Conservation (phyloP, 2,888 invertebrate species). For the Ferdinandea cuprea region DNA sequence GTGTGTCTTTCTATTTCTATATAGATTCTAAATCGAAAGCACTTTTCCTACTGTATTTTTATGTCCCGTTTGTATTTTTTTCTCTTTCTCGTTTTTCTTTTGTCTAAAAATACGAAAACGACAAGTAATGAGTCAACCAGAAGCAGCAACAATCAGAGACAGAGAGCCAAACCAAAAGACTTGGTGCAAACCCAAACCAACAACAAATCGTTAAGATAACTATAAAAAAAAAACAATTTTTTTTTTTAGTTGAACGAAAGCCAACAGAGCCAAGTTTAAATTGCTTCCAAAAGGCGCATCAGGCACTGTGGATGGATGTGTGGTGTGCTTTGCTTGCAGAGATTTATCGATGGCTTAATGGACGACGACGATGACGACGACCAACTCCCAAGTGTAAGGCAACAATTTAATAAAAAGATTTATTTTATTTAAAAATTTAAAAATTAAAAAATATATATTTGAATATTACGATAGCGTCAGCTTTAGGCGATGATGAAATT, state of each 20-base stretch:
- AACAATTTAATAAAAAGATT: not conserved
- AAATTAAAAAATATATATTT: not conserved
- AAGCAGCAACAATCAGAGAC: not conserved
- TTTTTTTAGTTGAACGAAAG: conserved; percentile 37
- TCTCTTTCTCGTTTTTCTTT: conserved; percentile 22
- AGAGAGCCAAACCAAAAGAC: conserved; percentile 9
- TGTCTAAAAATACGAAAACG: conserved; percentile 52
- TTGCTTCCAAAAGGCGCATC: conserved; percentile 22
- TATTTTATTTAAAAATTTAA: not conserved
- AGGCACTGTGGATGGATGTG: no score
- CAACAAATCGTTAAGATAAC: conserved; percentile 34
- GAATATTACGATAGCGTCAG: conserved; percentile 30
- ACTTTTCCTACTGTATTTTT: conserved; percentile 19
- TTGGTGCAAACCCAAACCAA: conserved; percentile 20
- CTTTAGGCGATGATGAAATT: not conserved
- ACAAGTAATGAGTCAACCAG: conserved; percentile 45
- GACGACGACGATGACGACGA: not conserved
- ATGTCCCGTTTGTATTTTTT: conserved; percentile 19
- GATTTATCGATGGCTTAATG: conserved; percentile 10
- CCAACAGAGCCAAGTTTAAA: conserved; percentile 60
- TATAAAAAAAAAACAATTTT: no score
- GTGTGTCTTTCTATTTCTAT: conserved; percentile 5
- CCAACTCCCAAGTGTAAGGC: conserved; percentile 10
- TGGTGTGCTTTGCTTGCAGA: not conserved
- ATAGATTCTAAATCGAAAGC: conserved; percentile 46